A percentile compares a stretch with the other conserved stretches of the same genome.
These are phyloP conservation scores for Hesperophylax magnus DNA, from an alignment of 1,140 invertebrate genomes.

Conservation along the genomic window DNA sequence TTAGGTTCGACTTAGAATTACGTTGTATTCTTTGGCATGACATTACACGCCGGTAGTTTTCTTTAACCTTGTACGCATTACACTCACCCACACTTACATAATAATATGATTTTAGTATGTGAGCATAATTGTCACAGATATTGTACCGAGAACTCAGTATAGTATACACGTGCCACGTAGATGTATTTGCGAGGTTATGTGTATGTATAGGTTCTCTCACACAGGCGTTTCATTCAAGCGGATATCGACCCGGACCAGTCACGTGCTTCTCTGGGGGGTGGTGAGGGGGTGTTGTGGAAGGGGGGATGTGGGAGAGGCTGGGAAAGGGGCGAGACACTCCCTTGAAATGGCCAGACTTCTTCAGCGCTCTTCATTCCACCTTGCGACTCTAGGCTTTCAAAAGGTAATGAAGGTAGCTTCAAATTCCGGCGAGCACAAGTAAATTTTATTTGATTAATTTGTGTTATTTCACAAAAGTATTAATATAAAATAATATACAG, in stretches of 20 bases:
- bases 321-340: conserved; percentile 27
- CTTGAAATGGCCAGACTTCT: neutral
- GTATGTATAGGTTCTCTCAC: conserved; percentile 9
- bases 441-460: too few species aligned
- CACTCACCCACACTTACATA: neutral
- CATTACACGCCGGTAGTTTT: too few species aligned
- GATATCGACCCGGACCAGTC: conserved; percentile 40
- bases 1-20: too few species aligned
- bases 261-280: neutral
- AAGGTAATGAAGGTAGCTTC: neutral
- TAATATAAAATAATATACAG: too few species aligned
- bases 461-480: too few species aligned
- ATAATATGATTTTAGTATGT: neutral
- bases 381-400: neutral
- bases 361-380: neutral
- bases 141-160: neutral
- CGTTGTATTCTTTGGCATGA: too few species aligned
- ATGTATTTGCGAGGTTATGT: neutral
- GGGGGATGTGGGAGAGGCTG: neutral
- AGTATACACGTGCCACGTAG: neutral
- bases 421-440: too few species aligned
- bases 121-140: neutral
- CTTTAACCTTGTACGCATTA: too few species aligned
- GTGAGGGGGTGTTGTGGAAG: neutral
- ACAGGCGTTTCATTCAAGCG: conserved; percentile 39